phyloP scores from a whole-genome alignment of 2,797 vertebrate genomes.

The Podarcis lilfordi region DNA sequence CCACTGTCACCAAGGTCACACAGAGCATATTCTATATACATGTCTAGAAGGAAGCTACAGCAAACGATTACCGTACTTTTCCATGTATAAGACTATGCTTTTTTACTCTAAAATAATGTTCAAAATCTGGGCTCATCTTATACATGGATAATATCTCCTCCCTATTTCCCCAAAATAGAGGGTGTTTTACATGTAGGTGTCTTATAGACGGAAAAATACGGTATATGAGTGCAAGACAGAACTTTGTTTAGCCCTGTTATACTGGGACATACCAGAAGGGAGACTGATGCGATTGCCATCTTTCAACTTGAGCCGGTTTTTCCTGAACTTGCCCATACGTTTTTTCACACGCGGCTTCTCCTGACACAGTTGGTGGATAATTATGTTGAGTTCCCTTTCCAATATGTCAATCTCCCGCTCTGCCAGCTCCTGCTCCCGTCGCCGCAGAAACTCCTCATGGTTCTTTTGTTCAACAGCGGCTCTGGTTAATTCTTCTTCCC shows the following conservation, averaged over 20 bases:
- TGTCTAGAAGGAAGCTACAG: not conserved
- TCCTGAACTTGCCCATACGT: constrained; percentile 94
- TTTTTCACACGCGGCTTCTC: constrained; percentile 95
- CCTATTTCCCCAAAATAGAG: too few relatives aligned
- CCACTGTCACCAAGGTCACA: not conserved
- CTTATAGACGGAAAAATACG: not conserved
- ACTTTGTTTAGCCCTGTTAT: not conserved
- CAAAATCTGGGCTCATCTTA: too few relatives aligned
- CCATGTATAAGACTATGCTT: too few relatives aligned
- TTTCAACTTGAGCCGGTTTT: constrained; percentile 91
- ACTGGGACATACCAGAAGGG: constrained; percentile 86
- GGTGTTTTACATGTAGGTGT: too few relatives aligned
- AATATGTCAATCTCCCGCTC: constrained; percentile 96
- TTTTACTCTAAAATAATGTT: too few relatives aligned
- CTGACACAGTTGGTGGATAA: constrained; percentile 97
- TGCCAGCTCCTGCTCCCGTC: constrained; percentile 93
- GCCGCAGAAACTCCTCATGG: constrained; percentile 91
- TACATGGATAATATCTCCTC: too few relatives aligned
- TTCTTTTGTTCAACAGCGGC: constrained; percentile 96
- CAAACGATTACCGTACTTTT: not conserved
- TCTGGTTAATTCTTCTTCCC: constrained; percentile 94
- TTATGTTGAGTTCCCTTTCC: constrained; percentile 95
- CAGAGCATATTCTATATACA: not conserved
- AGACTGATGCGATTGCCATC: constrained; percentile 95
- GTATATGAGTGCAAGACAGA: not conserved